phyloP scores from a whole-genome alignment of 92 coral and sea anemone genomes.

The Parazoanthus atlanticus region DNA sequence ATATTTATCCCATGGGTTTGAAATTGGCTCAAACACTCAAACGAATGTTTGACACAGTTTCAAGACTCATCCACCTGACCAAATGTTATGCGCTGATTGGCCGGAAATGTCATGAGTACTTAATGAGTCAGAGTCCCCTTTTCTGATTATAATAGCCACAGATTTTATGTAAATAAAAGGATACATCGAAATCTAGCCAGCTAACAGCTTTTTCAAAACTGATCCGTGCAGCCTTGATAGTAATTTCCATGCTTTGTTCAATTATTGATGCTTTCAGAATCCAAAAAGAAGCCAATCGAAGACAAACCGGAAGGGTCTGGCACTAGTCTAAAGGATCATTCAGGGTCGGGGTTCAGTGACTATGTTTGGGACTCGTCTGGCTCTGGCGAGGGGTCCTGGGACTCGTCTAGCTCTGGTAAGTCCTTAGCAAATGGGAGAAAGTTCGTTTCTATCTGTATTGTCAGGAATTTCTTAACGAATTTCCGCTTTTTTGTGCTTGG shows the following conservation, averaged over 20 bases:
- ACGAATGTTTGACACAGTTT: too few species aligned
- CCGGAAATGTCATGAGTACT: too few species aligned
- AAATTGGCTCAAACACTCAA: too few species aligned
- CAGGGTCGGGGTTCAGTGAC: slow-evolving; percentile 27
- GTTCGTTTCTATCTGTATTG: not conserved
- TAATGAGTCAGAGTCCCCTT: not conserved
- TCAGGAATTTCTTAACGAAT: too few species aligned
- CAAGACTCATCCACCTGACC: too few species aligned
- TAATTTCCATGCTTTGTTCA: not conserved
- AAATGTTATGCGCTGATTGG: too few species aligned
- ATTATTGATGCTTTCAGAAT: not conserved
- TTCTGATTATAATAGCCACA: not conserved
- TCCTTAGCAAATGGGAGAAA: too few species aligned
- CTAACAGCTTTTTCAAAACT: not conserved
- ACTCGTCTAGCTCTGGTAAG: slow-evolving; percentile 38
- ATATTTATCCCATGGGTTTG: too few species aligned
- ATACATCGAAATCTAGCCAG: not conserved
- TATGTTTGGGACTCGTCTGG: slow-evolving; percentile 40
- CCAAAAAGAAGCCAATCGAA: slow-evolving; percentile 7
- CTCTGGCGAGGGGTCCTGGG: slow-evolving; percentile 42
- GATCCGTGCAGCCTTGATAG: not conserved
- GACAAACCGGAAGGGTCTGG: slow-evolving; percentile 36
- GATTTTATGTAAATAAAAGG: not conserved
- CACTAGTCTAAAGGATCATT: slow-evolving; percentile 26
- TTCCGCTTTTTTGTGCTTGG: not conserved